Conservation (phyloP, 2,113 vertebrate genomes). For the Ammodytes dubius region DNA sequence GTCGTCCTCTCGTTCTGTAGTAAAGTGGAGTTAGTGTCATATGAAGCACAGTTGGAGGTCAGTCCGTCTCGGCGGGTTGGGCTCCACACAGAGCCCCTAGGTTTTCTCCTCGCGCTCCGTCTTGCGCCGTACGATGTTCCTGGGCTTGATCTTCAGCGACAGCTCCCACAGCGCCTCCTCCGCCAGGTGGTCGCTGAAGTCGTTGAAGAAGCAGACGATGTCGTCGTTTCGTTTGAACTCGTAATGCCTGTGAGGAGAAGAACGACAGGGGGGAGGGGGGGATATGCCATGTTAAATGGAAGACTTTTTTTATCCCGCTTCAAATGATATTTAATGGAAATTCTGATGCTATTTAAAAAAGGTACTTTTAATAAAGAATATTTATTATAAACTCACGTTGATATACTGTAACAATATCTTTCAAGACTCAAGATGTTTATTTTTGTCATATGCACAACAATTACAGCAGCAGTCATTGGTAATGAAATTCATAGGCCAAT, state of each 20-base stretch:
- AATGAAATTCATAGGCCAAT: too few relatives aligned
- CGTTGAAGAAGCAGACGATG: slow-evolving; percentile 97
- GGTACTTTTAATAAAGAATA: too few relatives aligned
- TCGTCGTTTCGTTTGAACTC: slow-evolving; percentile 96
- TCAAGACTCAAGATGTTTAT: too few relatives aligned
- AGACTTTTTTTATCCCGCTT: too few relatives aligned
- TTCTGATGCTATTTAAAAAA: too few relatives aligned
- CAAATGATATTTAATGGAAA: too few relatives aligned
- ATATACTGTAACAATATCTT: too few relatives aligned
- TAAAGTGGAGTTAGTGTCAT: slow-evolving; percentile 83
- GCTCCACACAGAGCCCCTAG: slow-evolving; percentile 76
- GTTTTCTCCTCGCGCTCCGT: slow-evolving; percentile 97
- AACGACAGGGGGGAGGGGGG: too few relatives aligned
- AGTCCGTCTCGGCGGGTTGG: slow-evolving; percentile 48
- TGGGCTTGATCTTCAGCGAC: slow-evolving; percentile 97
- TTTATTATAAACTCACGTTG: too few relatives aligned
- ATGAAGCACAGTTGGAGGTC: slow-evolving; percentile 80
- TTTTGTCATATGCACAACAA: too few relatives aligned
- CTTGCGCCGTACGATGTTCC: slow-evolving; percentile 93
- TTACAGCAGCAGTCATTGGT: too few relatives aligned
- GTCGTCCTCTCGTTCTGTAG: slow-evolving; percentile 68
- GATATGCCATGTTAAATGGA: too few relatives aligned
- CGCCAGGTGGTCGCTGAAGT: slow-evolving; percentile 98
- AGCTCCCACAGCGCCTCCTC: slow-evolving; percentile 99
- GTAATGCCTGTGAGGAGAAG: slow-evolving; percentile 89